Conservation (phyloP, 2,888 invertebrate species). For the Mesorhabditis belari region DNA sequence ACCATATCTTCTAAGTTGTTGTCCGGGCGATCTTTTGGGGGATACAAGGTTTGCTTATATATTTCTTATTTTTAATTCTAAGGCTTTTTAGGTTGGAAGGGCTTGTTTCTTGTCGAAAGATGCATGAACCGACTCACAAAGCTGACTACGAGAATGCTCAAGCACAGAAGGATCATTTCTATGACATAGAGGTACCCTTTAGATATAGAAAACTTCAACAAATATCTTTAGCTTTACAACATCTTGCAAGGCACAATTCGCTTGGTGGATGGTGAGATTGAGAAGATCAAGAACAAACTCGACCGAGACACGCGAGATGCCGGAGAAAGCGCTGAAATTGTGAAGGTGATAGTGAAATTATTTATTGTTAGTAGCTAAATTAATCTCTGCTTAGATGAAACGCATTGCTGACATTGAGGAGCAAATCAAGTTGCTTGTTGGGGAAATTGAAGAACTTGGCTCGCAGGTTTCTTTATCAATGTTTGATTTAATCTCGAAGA, state of each 20-base stretch:
- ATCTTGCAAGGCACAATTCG: conserved; percentile 38
- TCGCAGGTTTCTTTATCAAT: too few species aligned
- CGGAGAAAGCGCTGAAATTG: conserved; percentile 20
- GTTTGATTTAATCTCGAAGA: too few species aligned
- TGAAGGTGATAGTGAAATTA: conserved; percentile 25
- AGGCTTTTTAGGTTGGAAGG: conserved; percentile 17
- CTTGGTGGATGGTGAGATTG: conserved; percentile 43
- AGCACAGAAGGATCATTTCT: conserved; percentile 80
- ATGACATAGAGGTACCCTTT: conserved; percentile 74
- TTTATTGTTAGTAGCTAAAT: background rate
- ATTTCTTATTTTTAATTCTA: too few species aligned
- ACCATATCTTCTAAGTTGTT: conserved; percentile 94
- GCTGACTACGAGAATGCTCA: conserved; percentile 92
- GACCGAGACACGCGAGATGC: background rate
- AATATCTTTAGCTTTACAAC: conserved; percentile 37
- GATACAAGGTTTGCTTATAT: conserved; percentile 83
- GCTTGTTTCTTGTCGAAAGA: conserved; percentile 71
- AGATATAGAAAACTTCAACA: background rate
- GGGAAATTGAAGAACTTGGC: conserved; percentile 44
- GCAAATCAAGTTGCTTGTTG: conserved; percentile 19
- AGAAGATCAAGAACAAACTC: conserved; percentile 30
- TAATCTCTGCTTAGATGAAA: conserved; percentile 6
- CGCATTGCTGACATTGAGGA: conserved; percentile 23
- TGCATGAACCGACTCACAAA: conserved; percentile 94
- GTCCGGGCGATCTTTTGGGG: conserved; percentile 95